These are phyloP conservation scores for Colinus virginianus DNA, from an alignment of 2,113 vertebrate species.

Conservation along the genomic window DNA sequence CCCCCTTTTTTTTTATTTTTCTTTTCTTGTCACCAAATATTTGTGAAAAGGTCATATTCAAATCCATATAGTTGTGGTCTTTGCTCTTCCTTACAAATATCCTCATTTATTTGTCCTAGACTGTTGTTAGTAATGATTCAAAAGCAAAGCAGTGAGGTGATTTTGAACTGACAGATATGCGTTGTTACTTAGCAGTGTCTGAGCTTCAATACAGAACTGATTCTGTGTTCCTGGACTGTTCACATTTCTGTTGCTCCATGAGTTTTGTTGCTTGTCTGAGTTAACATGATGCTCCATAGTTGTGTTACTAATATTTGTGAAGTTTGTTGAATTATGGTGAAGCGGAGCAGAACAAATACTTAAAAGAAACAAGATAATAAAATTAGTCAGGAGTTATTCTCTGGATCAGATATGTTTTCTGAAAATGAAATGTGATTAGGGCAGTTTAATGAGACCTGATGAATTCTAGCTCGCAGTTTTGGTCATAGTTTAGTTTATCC, in stretches of 20 bases:
- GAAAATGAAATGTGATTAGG: neutral
- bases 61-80: neutral
- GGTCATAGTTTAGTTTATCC: neutral
- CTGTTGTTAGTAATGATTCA: slow-evolving; percentile 29
- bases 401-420: neutral
- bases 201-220: neutral
- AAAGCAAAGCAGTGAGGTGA: slow-evolving; percentile 8
- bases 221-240: neutral
- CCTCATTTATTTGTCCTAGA: slow-evolving; percentile 18
- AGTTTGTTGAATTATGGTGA: neutral
- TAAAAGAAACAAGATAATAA: neutral
- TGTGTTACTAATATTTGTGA: neutral
- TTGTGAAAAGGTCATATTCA: neutral
- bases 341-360: neutral
- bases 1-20: neutral
- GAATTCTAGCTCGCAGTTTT: neutral
- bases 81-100: neutral
- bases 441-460: neutral
- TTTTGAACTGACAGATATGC: slow-evolving; percentile 24
- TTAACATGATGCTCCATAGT: rapidly evolving
- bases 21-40: neutral
- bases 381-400: neutral
- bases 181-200: neutral
- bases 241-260: neutral
- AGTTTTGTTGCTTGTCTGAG: neutral